phyloP scores from a whole-genome alignment of 2,888 invertebrate species.

The Hirtodrosophila alboralis region DNA sequence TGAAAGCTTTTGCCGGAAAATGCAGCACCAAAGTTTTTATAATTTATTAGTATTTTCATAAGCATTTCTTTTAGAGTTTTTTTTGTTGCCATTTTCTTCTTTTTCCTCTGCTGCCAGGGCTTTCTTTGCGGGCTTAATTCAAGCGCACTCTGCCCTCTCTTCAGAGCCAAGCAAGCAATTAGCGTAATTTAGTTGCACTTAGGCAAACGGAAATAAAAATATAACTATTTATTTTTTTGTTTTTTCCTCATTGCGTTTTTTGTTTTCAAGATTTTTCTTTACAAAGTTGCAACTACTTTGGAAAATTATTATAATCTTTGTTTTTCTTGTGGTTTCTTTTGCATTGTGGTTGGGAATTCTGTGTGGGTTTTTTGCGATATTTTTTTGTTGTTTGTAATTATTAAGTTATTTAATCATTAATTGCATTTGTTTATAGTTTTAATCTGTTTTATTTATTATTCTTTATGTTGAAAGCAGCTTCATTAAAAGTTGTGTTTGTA shows the following conservation, averaged over 20 bases:
- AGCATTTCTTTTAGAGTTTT: conserved; percentile 13
- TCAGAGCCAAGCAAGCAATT: conserved; percentile 54
- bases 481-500: conserved; percentile 17
- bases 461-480: conserved; percentile 1
- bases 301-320: conserved; percentile 34
- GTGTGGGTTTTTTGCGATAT: conserved; percentile 4
- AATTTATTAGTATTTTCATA: conserved; percentile 41
- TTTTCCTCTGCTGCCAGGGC: conserved; percentile 30
- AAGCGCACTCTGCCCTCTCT: conserved; percentile 36
- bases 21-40: conserved; percentile 51
- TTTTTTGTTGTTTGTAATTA: not conserved
- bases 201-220: conserved; percentile 70
- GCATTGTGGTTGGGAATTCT: conserved; percentile 5
- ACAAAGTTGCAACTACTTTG: conserved; percentile 20
- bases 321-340: conserved; percentile 19
- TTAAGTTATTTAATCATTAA: conserved; percentile 4
- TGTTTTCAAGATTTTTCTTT: not conserved
- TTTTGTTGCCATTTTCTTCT: conserved; percentile 20
- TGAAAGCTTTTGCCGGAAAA: conserved; percentile 56
- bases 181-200: conserved; percentile 78
- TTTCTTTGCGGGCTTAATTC: conserved; percentile 46
- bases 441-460: conserved; percentile 2
- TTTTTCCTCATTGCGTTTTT: conserved; percentile 23
- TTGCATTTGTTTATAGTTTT: not conserved
- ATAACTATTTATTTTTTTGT: conserved; percentile 28